Conservation (phyloP, 2,888 invertebrate species). For the Spicauda simplicius region DNA sequence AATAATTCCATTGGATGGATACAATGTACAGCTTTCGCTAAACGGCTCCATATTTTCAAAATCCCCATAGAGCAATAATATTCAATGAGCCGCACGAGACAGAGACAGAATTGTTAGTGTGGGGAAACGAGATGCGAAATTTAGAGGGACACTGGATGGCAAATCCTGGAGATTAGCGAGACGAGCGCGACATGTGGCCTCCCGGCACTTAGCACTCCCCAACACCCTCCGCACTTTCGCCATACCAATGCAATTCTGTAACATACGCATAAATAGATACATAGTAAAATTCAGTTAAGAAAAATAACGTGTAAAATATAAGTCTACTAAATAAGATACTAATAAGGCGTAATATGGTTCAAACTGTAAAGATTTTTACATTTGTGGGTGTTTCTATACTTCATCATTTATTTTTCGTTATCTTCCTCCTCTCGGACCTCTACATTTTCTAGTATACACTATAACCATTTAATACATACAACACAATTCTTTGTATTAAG, state of each 20-base stretch:
- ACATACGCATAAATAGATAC: slow-evolving; percentile 41
- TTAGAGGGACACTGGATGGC: slow-evolving; percentile 76
- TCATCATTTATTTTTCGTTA: no score
- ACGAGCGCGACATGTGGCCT: slow-evolving; percentile 84
- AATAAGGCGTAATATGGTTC: no score
- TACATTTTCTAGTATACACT: no score
- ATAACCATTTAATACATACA: no score
- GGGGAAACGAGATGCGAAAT: slow-evolving; percentile 61
- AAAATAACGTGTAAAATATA: no score
- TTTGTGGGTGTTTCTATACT: no score
- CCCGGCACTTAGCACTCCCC: slow-evolving; percentile 77
- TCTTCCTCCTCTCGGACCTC: no score
- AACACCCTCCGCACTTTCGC: slow-evolving; percentile 47
- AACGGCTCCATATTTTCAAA: slow-evolving; percentile 85
- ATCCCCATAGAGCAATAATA: slow-evolving; percentile 85
- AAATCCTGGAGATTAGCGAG: slow-evolving; percentile 84
- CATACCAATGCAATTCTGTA: slow-evolving; percentile 49
- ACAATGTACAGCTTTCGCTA: slow-evolving; percentile 83
- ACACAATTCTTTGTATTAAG: no score
- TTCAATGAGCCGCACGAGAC: slow-evolving; percentile 74
- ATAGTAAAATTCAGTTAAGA: slow-evolving; percentile 1
- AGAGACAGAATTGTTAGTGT: slow-evolving; percentile 26
- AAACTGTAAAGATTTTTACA: no score
- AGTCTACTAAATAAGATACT: no score
- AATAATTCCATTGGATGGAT: slow-evolving; percentile 82